Percentiles rank a stretch among this genome's conserved stretches.
Conservation (phyloP, 92 coral and sea anemone species). For the Umimayanthus kanabou region DNA sequence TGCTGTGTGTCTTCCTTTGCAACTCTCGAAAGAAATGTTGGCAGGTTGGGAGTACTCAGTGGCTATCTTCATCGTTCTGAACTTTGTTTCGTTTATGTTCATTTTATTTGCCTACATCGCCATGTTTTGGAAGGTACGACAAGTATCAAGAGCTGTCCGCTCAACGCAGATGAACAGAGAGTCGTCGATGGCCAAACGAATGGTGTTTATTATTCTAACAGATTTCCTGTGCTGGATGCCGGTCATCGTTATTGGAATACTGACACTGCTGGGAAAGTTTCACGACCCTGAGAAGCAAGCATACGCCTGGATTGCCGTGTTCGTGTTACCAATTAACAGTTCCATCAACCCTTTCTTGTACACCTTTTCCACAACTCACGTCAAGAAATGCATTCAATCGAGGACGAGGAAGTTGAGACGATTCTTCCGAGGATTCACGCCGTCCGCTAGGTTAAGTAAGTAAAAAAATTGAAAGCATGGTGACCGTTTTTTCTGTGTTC, state of each 20-base stretch:
- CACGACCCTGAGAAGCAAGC: slow-evolving; percentile 78
- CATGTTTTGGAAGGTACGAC: slow-evolving; percentile 69
- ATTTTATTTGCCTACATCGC: slow-evolving; percentile 70
- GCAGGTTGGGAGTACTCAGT: slow-evolving; percentile 91
- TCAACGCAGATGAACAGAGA: slow-evolving; percentile 78
- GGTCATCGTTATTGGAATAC: slow-evolving; percentile 79
- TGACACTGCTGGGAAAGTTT: slow-evolving; percentile 69
- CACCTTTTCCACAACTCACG: slow-evolving; percentile 76
- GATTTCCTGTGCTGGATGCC: slow-evolving; percentile 97
- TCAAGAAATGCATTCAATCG: not conserved
- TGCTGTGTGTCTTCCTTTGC: slow-evolving; percentile 86
- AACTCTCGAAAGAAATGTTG: slow-evolving; percentile 67
- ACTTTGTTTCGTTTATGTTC: slow-evolving; percentile 74
- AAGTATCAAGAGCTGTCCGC: slow-evolving; percentile 60
- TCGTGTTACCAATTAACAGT: slow-evolving; percentile 87
- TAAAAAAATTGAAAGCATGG: not conserved
- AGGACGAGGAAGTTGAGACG: not conserved
- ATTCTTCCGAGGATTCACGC: not conserved
- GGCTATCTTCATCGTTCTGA: slow-evolving; percentile 63
- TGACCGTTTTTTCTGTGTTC: too few relatives aligned
- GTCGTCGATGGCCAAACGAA: slow-evolving; percentile 72
- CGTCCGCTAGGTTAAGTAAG: not conserved
- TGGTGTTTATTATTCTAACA: slow-evolving; percentile 77
- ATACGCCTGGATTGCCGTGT: slow-evolving; percentile 94
- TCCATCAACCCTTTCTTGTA: slow-evolving; percentile 86